A percentile compares a stretch with the other conserved stretches of the same genome.
Conservation (phyloP, 2,888 invertebrate genomes). For the Hyles lineata region DNA sequence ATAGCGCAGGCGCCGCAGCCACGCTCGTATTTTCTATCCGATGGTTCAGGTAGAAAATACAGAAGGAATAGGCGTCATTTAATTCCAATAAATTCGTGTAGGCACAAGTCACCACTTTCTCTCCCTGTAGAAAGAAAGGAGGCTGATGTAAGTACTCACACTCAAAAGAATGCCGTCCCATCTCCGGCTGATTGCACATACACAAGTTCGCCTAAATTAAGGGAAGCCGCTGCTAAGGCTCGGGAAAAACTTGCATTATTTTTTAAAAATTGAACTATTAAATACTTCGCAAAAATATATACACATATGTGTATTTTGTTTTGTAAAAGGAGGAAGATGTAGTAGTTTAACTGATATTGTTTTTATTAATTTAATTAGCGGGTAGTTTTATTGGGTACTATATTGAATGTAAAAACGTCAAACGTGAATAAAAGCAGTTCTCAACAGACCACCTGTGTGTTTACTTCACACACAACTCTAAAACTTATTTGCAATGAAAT, state of each 20-base stretch:
- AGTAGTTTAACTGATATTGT: no score
- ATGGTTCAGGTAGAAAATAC: background rate
- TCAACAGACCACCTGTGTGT: no score
- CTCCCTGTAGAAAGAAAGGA: background rate
- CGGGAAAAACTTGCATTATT: conserved; percentile 2
- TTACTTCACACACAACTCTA: background rate
- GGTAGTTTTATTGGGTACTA: no score
- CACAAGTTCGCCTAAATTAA: background rate
- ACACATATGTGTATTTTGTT: background rate
- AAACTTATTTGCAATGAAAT: background rate
- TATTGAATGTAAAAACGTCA: no score
- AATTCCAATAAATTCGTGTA: background rate
- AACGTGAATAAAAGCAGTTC: no score
- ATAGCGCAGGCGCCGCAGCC: conserved; percentile 5
- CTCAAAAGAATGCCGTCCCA: background rate
- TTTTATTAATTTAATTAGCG: no score
- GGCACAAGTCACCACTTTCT: background rate
- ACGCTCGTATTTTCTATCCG: conserved; percentile 3
- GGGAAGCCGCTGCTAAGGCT: background rate
- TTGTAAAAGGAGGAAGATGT: no score
- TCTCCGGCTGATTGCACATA: background rate
- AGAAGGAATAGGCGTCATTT: conserved; percentile 20
- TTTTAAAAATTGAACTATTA: background rate
- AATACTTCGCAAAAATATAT: background rate
- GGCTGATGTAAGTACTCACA: background rate